phyloP scores from a whole-genome alignment of 2,888 invertebrate species.

The Stenotaenia linearis region DNA sequence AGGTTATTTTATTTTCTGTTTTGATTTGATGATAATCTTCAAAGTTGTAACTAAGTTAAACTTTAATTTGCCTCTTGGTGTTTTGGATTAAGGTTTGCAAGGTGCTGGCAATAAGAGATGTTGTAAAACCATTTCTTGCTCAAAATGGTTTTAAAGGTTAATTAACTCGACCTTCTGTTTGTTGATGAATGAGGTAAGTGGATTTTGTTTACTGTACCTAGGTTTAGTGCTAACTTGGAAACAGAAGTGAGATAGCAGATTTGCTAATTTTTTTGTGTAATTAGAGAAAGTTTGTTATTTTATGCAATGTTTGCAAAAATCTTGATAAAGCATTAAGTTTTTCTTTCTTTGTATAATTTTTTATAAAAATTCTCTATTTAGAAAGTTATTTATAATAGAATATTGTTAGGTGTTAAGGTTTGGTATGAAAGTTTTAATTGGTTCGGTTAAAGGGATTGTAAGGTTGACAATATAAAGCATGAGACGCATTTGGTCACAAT shows the following conservation, averaged over 20 bases:
- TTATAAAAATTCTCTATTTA: no score
- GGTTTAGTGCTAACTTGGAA: not conserved
- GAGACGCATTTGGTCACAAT: no score
- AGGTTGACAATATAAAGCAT: no score
- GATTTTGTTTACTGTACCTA: not conserved
- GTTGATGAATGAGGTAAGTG: constrained; percentile 13
- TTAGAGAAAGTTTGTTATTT: not conserved
- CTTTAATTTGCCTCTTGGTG: not conserved
- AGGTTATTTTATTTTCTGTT: not conserved
- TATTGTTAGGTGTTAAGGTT: no score
- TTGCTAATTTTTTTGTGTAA: not conserved
- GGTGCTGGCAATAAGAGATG: constrained; percentile 5
- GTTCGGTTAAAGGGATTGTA: no score
- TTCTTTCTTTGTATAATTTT: not conserved
- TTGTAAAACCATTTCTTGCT: constrained; percentile 21
- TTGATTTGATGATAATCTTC: not conserved
- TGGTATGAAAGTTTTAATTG: no score
- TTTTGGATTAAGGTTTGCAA: not conserved
- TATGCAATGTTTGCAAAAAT: not conserved
- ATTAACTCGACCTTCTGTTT: constrained; percentile 12
- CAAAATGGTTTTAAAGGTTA: not conserved
- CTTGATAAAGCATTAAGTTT: not conserved
- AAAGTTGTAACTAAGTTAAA: not conserved
- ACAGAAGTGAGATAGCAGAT: not conserved
- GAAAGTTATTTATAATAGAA: no score